Evolutionary conservation across 2,113 vertebrate genomes (phyloP).

Genomic region (Cnemophilus loriae): DNA sequence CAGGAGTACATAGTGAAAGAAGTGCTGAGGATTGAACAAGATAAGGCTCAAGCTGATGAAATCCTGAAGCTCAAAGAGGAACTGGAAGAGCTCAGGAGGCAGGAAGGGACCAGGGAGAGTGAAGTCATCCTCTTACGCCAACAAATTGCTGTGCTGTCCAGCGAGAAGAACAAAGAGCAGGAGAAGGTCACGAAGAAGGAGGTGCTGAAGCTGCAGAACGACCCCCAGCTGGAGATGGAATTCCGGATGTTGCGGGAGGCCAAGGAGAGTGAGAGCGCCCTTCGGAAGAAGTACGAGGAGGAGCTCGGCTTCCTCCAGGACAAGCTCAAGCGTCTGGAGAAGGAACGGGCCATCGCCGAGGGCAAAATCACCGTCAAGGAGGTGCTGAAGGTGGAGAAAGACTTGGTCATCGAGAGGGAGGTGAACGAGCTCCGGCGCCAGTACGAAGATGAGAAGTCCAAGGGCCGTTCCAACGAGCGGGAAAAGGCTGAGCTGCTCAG

Average conservation of each 20-base stretch:
- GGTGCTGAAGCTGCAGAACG: constrained; percentile 90
- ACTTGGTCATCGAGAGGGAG: constrained; percentile 82
- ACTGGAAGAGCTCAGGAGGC: constrained; percentile 83
- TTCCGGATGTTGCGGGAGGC: constrained; percentile 80
- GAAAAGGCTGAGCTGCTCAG: constrained; percentile 86
- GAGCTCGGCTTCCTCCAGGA: constrained; percentile 89
- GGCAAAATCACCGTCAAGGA: constrained; percentile 94
- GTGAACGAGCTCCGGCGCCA: constrained; percentile 82
- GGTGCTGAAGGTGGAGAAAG: constrained; percentile 93
- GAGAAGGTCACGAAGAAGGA: constrained; percentile 90
- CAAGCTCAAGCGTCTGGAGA: constrained; percentile 87
- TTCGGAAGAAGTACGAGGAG: constrained; percentile 84
- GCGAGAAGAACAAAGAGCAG: constrained; percentile 83
- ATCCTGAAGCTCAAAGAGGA: constrained; percentile 86
- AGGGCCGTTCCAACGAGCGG: constrained; percentile 76
- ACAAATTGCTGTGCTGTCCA: constrained; percentile 79
- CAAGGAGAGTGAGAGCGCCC: constrained; percentile 74
- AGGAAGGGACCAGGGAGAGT: constrained; percentile 82
- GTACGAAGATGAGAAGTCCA: constrained; percentile 86
- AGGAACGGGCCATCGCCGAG: constrained; percentile 90
- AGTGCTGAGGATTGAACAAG: constrained; percentile 90
- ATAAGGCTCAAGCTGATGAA: constrained; percentile 87
- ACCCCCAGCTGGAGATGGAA: constrained; percentile 88
- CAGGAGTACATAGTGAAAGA: constrained; percentile 94
- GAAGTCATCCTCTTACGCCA: constrained; percentile 82